Conservation (phyloP, 2,888 invertebrate species). For the Lasioglossum pauxillum region DNA sequence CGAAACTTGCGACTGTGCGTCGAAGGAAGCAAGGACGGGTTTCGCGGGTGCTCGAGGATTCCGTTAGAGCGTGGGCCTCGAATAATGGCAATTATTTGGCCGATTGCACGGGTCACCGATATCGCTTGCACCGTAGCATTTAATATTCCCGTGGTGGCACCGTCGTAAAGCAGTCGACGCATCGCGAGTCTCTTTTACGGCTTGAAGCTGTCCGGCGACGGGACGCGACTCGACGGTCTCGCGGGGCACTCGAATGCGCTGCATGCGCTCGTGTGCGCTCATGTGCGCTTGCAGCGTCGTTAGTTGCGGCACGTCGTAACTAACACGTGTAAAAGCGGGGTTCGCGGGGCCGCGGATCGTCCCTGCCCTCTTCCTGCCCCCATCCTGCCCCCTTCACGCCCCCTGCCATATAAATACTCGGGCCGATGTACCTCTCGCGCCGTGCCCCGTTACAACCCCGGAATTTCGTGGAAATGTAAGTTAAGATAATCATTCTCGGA, state of each 20-base stretch:
- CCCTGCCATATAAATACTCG: constrained; percentile 61
- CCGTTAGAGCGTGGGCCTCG: constrained; percentile 31
- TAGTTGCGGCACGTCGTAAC: constrained; percentile 71
- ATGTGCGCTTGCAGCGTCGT: constrained; percentile 58
- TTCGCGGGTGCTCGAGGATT: constrained; percentile 18
- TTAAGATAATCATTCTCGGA: constrained; percentile 66
- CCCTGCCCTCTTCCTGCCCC: constrained; percentile 28
- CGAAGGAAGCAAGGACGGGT: background rate
- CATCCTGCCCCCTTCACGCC: constrained; percentile 23
- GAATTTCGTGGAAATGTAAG: constrained; percentile 70
- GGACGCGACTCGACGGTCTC: background rate
- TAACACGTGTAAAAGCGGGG: constrained; percentile 69
- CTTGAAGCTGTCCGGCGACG: constrained; percentile 10
- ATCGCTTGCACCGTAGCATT: constrained; percentile 60
- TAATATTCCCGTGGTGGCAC: constrained; percentile 64
- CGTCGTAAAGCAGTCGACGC: constrained; percentile 66
- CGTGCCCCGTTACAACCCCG: constrained; percentile 32
- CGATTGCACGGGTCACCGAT: constrained; percentile 59
- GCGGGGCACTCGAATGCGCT: background rate
- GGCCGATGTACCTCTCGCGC: background rate
- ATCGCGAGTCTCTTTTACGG: constrained; percentile 40
- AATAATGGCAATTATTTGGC: constrained; percentile 52
- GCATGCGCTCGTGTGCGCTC: background rate
- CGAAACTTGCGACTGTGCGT: background rate
- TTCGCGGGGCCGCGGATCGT: constrained; percentile 56